Percentiles rank a stretch among this genome's conserved stretches.
Conservation (phyloP, 2,888 invertebrate genomes). For the Bellardia pandia region DNA sequence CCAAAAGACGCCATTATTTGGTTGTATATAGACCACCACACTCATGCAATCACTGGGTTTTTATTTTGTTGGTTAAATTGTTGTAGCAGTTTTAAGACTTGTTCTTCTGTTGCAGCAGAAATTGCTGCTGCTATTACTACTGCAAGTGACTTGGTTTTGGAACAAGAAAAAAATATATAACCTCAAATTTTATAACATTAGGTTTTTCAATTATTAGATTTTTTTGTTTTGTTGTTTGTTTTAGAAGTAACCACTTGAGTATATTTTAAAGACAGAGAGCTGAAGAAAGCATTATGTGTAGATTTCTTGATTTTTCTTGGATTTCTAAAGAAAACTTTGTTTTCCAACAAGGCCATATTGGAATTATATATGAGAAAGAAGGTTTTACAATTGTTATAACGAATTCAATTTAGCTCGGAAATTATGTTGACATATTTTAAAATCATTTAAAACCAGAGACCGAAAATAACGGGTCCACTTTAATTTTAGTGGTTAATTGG, state of each 20-base stretch:
- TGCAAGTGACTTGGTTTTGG: constrained; percentile 53
- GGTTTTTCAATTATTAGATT: constrained; percentile 62
- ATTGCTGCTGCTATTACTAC: constrained; percentile 15
- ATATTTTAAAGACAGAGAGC: neutral
- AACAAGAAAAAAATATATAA: constrained; percentile 23
- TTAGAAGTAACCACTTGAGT: neutral
- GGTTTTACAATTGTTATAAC: too few relatives aligned
- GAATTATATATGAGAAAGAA: too few relatives aligned
- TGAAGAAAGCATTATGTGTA: neutral
- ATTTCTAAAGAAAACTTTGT: too few relatives aligned
- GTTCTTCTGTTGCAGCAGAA: constrained; percentile 26
- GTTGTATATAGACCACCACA: constrained; percentile 72
- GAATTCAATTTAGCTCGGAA: too few relatives aligned
- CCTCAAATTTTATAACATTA: constrained; percentile 70
- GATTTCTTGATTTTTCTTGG: neutral
- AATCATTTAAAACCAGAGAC: too few relatives aligned
- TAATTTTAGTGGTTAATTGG: too few relatives aligned
- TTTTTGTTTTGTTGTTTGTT: constrained; percentile 12
- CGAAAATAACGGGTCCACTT: too few relatives aligned
- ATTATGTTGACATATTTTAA: too few relatives aligned
- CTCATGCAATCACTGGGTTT: constrained; percentile 67
- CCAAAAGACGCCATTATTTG: constrained; percentile 74
- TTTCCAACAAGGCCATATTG: too few relatives aligned
- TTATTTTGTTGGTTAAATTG: constrained; percentile 53
- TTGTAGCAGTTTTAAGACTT: constrained; percentile 49